Percentiles rank a stretch among this genome's conserved stretches.
Conservation (phyloP, 2,113 vertebrate species). For the Oxyura jamaicensis region DNA sequence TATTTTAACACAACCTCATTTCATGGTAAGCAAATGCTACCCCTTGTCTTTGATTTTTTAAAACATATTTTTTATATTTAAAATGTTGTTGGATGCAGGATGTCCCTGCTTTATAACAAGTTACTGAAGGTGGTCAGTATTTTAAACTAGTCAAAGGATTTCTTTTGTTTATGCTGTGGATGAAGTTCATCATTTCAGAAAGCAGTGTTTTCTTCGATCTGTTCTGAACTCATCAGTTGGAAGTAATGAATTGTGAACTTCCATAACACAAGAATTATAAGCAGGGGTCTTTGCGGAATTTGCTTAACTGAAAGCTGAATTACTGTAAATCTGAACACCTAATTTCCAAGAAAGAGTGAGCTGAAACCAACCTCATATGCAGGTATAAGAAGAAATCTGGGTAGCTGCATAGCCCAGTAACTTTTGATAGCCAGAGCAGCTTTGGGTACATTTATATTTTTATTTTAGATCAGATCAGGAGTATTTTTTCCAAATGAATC, state of each 20-base stretch:
- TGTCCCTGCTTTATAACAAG: neutral
- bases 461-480: neutral
- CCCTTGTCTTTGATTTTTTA: neutral
- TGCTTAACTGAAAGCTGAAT: conserved; percentile 10
- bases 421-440: neutral
- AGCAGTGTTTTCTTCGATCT: neutral
- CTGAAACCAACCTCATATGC: neutral
- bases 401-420: neutral
- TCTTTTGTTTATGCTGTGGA: neutral
- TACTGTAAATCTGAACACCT: conserved; percentile 2
- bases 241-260: neutral
- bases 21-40: conserved; percentile 88
- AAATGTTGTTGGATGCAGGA: neutral
- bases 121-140: neutral
- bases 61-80: neutral
- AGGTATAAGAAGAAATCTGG: neutral
- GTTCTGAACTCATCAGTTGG: neutral
- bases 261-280: neutral
- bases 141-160: neutral
- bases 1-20: conserved; percentile 98
- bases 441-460: neutral
- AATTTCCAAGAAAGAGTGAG: conserved; percentile 15
- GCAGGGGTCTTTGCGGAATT: conserved; percentile 7
- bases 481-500: neutral
- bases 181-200: neutral